A percentile compares a stretch with the other conserved stretches of the same genome.
Conservation (phyloP, 2,113 vertebrate genomes). For the Hypocryptadius cinnamomeus region DNA sequence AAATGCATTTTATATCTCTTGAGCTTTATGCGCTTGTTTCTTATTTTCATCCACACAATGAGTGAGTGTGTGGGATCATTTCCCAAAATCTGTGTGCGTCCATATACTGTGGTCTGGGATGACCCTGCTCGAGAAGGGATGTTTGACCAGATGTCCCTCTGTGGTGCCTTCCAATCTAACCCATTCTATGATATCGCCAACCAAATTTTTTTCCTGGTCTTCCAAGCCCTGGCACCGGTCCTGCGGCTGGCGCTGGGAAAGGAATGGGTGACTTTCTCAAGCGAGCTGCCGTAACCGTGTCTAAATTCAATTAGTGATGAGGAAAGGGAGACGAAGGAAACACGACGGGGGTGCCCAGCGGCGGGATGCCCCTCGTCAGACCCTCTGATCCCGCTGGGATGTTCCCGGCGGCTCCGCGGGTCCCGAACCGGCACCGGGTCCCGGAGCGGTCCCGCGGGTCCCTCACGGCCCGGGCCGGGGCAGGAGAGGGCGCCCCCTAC, state of each 20-base stretch:
- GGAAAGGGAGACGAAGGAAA: neutral
- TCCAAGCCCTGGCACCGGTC: neutral
- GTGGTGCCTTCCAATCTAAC: neutral
- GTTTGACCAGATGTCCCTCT: neutral
- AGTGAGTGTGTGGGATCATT: neutral
- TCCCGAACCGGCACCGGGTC: neutral
- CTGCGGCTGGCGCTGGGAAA: rapidly evolving
- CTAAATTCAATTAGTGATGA: rapidly evolving
- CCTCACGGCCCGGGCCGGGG: neutral
- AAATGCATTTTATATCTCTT: neutral
- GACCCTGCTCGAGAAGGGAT: neutral
- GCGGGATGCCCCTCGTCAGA: rapidly evolving
- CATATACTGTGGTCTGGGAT: neutral
- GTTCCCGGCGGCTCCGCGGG: neutral
- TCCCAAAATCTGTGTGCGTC: neutral
- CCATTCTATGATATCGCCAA: neutral
- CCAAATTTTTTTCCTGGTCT: neutral
- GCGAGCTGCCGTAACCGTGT: rapidly evolving
- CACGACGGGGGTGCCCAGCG: rapidly evolving
- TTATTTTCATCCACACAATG: neutral
- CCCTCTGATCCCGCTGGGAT: rapidly evolving
- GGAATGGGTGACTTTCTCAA: neutral
- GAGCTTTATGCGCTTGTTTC: neutral
- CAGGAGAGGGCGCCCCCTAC: constrained; percentile 47
- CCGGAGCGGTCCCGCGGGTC: neutral